phyloP scores from a whole-genome alignment of 2,797 vertebrate species.

The Apogon talboti region DNA sequence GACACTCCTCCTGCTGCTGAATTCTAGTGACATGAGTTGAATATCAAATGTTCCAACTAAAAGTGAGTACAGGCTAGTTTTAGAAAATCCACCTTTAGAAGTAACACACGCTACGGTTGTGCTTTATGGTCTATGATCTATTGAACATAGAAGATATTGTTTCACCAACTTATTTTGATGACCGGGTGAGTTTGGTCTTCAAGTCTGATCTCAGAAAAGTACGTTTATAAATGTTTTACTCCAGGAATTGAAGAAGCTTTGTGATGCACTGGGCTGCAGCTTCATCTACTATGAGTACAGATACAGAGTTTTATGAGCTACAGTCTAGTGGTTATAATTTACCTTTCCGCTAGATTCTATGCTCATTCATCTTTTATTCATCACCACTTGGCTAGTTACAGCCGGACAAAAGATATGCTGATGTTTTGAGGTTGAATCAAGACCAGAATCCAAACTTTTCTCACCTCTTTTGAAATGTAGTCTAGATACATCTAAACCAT shows the following conservation, averaged over 20 bases:
- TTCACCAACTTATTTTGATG: conserved; percentile 22
- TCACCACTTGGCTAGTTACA: too few relatives aligned
- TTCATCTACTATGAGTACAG: too few relatives aligned
- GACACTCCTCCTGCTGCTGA: conserved; percentile 54
- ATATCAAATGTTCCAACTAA: conserved; percentile 39
- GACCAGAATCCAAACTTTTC: too few relatives aligned
- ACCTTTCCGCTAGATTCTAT: background rate
- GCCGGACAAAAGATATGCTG: too few relatives aligned
- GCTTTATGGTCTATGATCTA: too few relatives aligned
- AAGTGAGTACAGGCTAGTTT: conserved; percentile 34
- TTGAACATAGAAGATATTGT: background rate
- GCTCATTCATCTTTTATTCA: too few relatives aligned
- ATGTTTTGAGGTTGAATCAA: too few relatives aligned
- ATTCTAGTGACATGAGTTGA: conserved; percentile 35
- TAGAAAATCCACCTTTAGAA: conserved; percentile 9
- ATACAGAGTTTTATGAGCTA: background rate
- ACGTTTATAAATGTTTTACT: too few relatives aligned
- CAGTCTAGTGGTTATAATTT: background rate
- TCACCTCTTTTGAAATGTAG: too few relatives aligned
- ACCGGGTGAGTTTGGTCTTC: background rate
- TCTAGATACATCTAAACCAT: too few relatives aligned
- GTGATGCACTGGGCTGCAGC: too few relatives aligned
- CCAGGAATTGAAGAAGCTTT: background rate
- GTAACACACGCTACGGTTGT: background rate
- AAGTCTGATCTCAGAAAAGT: too few relatives aligned